These are phyloP conservation scores for Tetramorium bicarinatum DNA, from an alignment of 2,888 invertebrate species.

Conservation along the genomic window DNA sequence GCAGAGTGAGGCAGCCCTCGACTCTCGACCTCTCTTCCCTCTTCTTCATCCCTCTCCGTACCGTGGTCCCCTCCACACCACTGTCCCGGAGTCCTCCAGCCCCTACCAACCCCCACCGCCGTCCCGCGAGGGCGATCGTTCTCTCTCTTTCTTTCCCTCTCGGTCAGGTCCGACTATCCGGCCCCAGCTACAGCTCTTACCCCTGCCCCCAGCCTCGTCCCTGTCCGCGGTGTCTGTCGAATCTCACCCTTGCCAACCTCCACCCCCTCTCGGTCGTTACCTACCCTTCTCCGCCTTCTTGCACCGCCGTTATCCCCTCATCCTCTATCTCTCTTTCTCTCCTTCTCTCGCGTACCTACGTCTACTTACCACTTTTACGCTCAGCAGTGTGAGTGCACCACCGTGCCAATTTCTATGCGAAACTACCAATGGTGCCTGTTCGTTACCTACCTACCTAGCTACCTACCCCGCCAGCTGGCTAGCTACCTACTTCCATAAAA, in stretches of 20 bases:
- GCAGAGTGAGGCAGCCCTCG: conserved; percentile 86
- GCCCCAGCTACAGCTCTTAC: conserved; percentile 80
- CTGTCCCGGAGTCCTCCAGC: conserved; percentile 47
- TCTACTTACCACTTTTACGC: conserved; percentile 56
- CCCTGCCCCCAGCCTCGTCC: conserved; percentile 52
- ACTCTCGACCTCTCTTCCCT: conserved; percentile 77
- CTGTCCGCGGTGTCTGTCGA: conserved; percentile 61
- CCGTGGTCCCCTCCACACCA: conserved; percentile 25
- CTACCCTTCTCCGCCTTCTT: background rate
- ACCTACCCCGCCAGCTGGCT: conserved; percentile 57
- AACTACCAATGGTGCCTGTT: conserved; percentile 67
- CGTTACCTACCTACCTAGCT: conserved; percentile 28
- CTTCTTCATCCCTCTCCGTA: conserved; percentile 41
- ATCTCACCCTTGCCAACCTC: conserved; percentile 64
- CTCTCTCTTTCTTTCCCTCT: conserved; percentile 33
- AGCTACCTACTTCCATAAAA: conserved; percentile 67
- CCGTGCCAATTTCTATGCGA: conserved; percentile 71
- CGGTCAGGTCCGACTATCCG: conserved; percentile 71
- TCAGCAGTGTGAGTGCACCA: conserved; percentile 73
- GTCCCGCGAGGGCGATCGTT: conserved; percentile 61
- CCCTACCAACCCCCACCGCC: conserved; percentile 50
- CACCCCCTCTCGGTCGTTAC: conserved; percentile 6
- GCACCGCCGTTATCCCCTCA: conserved; percentile 63
- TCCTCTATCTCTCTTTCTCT: conserved; percentile 62
- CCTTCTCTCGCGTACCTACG: conserved; percentile 57